These are phyloP conservation scores for Triplophysa tibetana DNA, from an alignment of 2,113 vertebrate genomes.

Conservation along the genomic window DNA sequence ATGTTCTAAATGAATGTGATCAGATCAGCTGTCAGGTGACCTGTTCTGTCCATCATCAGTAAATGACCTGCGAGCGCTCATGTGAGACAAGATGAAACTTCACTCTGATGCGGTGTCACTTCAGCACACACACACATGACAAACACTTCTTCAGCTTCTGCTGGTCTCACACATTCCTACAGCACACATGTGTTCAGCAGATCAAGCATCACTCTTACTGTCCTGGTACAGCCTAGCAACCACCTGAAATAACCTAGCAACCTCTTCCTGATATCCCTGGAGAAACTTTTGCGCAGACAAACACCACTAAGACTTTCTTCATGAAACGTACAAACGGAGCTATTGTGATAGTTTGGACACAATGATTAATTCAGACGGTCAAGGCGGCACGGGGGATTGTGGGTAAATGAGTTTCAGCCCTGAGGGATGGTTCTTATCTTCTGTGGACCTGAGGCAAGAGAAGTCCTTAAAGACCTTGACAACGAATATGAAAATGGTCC, in stretches of 20 bases:
- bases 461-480: constrained; percentile 35
- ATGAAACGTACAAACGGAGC: too few species aligned
- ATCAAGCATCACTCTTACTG: neutral
- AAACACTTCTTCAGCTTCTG: too few species aligned
- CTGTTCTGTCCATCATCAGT: neutral
- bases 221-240: neutral
- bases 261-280: neutral
- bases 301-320: too few species aligned
- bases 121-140: constrained; percentile 18
- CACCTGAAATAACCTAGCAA: neutral
- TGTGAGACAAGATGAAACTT: constrained; percentile 3
- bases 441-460: constrained; percentile 9
- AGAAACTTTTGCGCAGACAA: too few species aligned
- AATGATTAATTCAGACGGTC: neutral
- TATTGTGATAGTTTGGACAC: neutral
- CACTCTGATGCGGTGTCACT: neutral
- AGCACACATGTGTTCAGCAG: neutral
- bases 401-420: constrained; percentile 29
- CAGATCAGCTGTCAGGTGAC: neutral
- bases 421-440: constrained; percentile 26
- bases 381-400: constrained; percentile 12
- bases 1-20: too few species aligned
- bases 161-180: too few species aligned
- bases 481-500: neutral
- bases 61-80: neutral